These are phyloP conservation scores for Anarhynchus alexandrinus DNA, from an alignment of 2,113 vertebrate species.

Conservation along the genomic window DNA sequence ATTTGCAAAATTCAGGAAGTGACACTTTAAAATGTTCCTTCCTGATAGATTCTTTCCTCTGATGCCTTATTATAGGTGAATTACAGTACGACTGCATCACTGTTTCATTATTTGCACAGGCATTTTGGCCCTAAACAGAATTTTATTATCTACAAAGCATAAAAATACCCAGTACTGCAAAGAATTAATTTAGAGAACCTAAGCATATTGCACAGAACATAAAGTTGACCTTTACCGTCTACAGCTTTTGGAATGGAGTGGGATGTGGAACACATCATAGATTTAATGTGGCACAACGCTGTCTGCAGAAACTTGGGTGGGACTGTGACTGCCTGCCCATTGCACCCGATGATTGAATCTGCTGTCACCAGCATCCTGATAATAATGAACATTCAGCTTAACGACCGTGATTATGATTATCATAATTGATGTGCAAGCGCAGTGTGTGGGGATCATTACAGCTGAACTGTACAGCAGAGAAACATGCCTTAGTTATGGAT, in stretches of 20 bases:
- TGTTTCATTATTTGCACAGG: slow-evolving; percentile 56
- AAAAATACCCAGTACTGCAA: slow-evolving; percentile 69
- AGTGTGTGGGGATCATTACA: slow-evolving; percentile 80
- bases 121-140: slow-evolving; percentile 67
- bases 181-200: slow-evolving; percentile 81
- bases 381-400: slow-evolving; percentile 88
- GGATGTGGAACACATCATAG: slow-evolving; percentile 80
- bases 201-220: slow-evolving; percentile 86
- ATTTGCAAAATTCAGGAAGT: slow-evolving; percentile 39
- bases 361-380: slow-evolving; percentile 83
- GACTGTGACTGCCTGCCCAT: slow-evolving; percentile 72
- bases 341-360: slow-evolving; percentile 82
- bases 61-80: slow-evolving; percentile 58
- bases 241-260: slow-evolving; percentile 75
- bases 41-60: slow-evolving; percentile 1
- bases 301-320: slow-evolving; percentile 81
- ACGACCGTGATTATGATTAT: slow-evolving; percentile 87
- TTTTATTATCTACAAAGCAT: slow-evolving; percentile 73
- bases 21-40: slow-evolving; percentile 12
- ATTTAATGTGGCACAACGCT: slow-evolving; percentile 81
- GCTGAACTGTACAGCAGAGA: slow-evolving; percentile 75
- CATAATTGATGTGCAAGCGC: slow-evolving; percentile 86
- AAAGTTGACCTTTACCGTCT: slow-evolving; percentile 84
- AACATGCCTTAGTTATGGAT: slow-evolving; percentile 74
- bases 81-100: slow-evolving; percentile 25